Evolutionary conservation across 2,888 invertebrate genomes (phyloP).

Genomic region (Harpagoxenus sublaevis): DNA sequence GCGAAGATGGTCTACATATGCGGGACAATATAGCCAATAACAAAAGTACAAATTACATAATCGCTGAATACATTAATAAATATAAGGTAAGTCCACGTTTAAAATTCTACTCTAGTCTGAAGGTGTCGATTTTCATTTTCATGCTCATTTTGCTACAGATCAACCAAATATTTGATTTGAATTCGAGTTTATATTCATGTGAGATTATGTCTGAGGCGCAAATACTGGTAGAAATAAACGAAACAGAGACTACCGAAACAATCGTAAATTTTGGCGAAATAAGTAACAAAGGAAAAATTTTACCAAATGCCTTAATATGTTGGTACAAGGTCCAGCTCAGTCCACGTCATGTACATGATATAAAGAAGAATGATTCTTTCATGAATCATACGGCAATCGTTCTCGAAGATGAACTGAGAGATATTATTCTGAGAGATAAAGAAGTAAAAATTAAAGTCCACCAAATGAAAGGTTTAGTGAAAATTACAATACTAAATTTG

Average conservation of each 20-base stretch:
- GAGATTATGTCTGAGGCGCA: slow-evolving; percentile 68
- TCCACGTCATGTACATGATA: slow-evolving; percentile 66
- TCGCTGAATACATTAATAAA: slow-evolving; percentile 88
- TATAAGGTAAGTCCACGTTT: slow-evolving; percentile 87
- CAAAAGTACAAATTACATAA: slow-evolving; percentile 83
- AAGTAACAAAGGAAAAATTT: slow-evolving; percentile 42
- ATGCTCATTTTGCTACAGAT: slow-evolving; percentile 70
- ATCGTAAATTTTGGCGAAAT: slow-evolving; percentile 76
- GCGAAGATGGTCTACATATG: slow-evolving; percentile 20
- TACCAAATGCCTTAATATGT: slow-evolving; percentile 79
- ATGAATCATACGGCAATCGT: slow-evolving; percentile 80
- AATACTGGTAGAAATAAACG: slow-evolving; percentile 75
- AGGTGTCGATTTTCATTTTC: neutral
- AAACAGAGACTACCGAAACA: slow-evolving; percentile 69
- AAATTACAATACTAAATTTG: slow-evolving; percentile 63
- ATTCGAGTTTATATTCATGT: slow-evolving; percentile 75
- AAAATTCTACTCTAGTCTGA: slow-evolving; percentile 10
- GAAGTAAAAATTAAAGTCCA: slow-evolving; percentile 76
- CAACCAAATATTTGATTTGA: slow-evolving; percentile 79
- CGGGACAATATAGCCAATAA: slow-evolving; percentile 28
- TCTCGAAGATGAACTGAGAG: slow-evolving; percentile 74
- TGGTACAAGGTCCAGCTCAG: slow-evolving; percentile 77
- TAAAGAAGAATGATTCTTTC: slow-evolving; percentile 76
- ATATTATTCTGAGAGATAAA: slow-evolving; percentile 62
- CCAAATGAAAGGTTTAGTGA: slow-evolving; percentile 75